Evolutionary conservation across 2,888 invertebrate species (phyloP).

Genomic region (Charanyca ferruginea): DNA sequence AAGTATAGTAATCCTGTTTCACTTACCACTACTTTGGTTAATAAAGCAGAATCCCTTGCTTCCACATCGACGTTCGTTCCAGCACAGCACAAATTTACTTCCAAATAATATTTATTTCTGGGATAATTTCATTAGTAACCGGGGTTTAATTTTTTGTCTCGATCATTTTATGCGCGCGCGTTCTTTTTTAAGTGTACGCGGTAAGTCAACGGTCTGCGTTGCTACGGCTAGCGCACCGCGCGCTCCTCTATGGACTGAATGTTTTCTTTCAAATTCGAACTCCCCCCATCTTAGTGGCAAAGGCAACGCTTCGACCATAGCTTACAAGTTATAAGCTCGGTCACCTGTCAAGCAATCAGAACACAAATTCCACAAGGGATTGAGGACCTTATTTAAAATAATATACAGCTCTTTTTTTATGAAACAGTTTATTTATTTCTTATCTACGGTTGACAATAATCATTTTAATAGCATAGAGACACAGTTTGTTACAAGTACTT

Average conservation of each 20-base stretch:
- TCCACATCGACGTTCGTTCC: slow-evolving; percentile 68
- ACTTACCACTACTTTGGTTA: slow-evolving; percentile 79
- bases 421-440: slow-evolving; percentile 62
- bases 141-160: slow-evolving; percentile 66
- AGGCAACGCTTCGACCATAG: slow-evolving; percentile 51
- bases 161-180: slow-evolving; percentile 76
- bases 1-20: slow-evolving; percentile 73
- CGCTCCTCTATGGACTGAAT: slow-evolving; percentile 83
- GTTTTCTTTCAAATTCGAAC: slow-evolving; percentile 73
- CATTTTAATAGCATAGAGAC: slow-evolving; percentile 55
- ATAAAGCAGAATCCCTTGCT: slow-evolving; percentile 69
- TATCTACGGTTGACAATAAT: slow-evolving; percentile 62
- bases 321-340: slow-evolving; percentile 54
- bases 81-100: slow-evolving; percentile 68
- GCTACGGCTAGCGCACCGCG: slow-evolving; percentile 71
- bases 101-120: slow-evolving; percentile 63
- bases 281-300: slow-evolving; percentile 64
- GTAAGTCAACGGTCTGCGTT: slow-evolving; percentile 64
- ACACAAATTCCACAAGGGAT: slow-evolving; percentile 32
- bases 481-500: slow-evolving; percentile 36
- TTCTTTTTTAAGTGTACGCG: slow-evolving; percentile 59
- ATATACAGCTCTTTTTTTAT: slow-evolving; percentile 27
- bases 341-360: slow-evolving; percentile 56
- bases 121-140: slow-evolving; percentile 70
- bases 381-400: slow-evolving; percentile 29